phyloP scores from a whole-genome alignment of 2,888 invertebrate species.

The Cenopis cana region DNA sequence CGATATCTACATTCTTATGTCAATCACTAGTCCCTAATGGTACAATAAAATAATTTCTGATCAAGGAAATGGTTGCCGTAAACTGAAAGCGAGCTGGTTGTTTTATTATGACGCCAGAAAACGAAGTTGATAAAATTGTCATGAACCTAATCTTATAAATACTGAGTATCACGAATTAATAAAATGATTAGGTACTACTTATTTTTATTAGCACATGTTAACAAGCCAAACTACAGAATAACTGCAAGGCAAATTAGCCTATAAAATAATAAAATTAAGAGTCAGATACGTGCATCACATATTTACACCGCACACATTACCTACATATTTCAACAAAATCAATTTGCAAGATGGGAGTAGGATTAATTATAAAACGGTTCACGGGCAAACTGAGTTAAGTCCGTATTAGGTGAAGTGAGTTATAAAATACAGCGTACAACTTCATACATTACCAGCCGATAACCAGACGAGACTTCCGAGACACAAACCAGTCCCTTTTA shows the following conservation, averaged over 20 bases:
- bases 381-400: conserved; percentile 77
- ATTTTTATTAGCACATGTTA: too few species aligned
- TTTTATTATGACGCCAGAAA: neutral
- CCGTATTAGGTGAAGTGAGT: conserved; percentile 83
- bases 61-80: conserved; percentile 1
- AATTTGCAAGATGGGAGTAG: conserved; percentile 54
- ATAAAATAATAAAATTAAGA: neutral
- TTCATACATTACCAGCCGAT: conserved; percentile 86
- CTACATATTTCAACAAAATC: conserved; percentile 42
- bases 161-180: too few species aligned
- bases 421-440: conserved; percentile 83
- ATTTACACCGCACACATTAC: neutral
- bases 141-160: neutral
- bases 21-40: conserved; percentile 17
- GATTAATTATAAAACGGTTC: conserved; percentile 68
- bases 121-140: neutral
- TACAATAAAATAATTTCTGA: neutral
- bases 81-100: conserved; percentile 4
- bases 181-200: too few species aligned
- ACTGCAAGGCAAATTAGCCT: too few species aligned
- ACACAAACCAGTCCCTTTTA: conserved; percentile 86
- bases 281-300: neutral
- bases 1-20: conserved; percentile 62
- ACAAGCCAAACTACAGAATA: too few species aligned
- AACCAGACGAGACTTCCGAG: conserved; percentile 85